Base-by-base conservation (phyloP, 1,140 invertebrate genomes). In the Gerris buenoi region DNA sequence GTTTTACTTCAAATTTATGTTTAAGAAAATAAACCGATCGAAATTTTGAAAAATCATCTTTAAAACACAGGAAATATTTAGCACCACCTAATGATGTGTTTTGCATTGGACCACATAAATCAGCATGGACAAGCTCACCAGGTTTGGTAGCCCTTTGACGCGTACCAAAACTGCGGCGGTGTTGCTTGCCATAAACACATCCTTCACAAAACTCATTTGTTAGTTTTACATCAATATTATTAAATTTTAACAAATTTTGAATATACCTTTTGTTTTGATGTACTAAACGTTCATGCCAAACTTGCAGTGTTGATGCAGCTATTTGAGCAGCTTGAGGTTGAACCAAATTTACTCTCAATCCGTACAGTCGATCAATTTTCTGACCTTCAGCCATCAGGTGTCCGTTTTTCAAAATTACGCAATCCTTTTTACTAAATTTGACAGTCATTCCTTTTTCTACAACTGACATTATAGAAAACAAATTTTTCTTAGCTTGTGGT, bases 381-480 rank as follows among this genome's bases (percentile, higher is more conserved):
- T 46, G 33, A 18, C 5, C 33, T 46, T 46, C 33, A 46, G 33
- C 33, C 33, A 46, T 46, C 33, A 46, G 33, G 18, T 18, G 33
- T 10, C 33, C 33, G 5, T 46, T 46, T 18, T 46, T 46, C 18
- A 46, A 46, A 46, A 46, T 46, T 46, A 46, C 33, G 33, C 33
- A 46, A 10, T 46, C 33, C 18, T 46, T 46, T 18, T 18, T 46
- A 46, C 33, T 46, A 18, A 46, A 46, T 46, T 46, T 46, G 5
- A 46, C 33, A 46, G 33, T 46, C 33, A 46, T 46, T 46, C 59
- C 59, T 22, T 61, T 61, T 23, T 61, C 59, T 61, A 61, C n/a
- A 25, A 25, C 25, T 61, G 59, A 22, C 59, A 25, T 25, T 25
- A 61, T 61, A 5, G 59, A 61, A 25, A 61, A 61, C 59, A 61